Evolutionary conservation across 2,888 invertebrate genomes (phyloP), one percentile per base, ranked within the genome.

Genomic region (Rotaria sp.): DNA sequence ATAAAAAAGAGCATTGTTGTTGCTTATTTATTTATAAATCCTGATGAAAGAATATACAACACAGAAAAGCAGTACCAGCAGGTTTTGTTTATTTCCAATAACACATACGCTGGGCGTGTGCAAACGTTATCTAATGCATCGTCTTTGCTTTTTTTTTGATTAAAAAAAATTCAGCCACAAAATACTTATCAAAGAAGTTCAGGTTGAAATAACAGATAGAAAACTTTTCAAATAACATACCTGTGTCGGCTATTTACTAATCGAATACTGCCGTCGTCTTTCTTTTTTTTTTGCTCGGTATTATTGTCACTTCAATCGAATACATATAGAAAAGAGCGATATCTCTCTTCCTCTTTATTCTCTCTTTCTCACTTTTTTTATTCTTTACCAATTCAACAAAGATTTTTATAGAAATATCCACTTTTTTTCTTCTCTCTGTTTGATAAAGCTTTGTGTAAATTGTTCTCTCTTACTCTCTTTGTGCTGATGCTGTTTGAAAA

Each of bases 371-470:
- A 30, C n/a, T 67, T 67, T 67, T 67, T 35, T 67, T 67, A 30
- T 67, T 67, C 30, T 67, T 67, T 30, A 67, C 67, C 67, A 67
- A 67, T 67, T 67, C 67, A 67, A 67, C 67, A 35, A n/a, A 67
- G 67, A 67, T 67, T 67, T 67, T 67, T 67, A 15, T 67, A 35
- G 67, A 67, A 35, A 67, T 67, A 67, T 67, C 67, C 67, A 67
- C 80, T 80, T 80, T 80, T 74, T 80, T 45, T 80, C 41, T 80
- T n/a, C 45, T 35, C 80, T 41, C 45, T 80, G 80, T 80, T 80
- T 80, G 80, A 80, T 80, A 80, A 80, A 80, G 80, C 80, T 80
- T 45, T 80, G 45, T 80, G 45, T 80, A 80, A 80, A 80, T 80
- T 80, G 80, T 80, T 41, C 80, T 45, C 80, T 45, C 41, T 45